Evolutionary conservation across 2,113 vertebrate genomes (phyloP), one percentile per base, ranked within the genome.

Genomic region (Equus przewalskii): DNA sequence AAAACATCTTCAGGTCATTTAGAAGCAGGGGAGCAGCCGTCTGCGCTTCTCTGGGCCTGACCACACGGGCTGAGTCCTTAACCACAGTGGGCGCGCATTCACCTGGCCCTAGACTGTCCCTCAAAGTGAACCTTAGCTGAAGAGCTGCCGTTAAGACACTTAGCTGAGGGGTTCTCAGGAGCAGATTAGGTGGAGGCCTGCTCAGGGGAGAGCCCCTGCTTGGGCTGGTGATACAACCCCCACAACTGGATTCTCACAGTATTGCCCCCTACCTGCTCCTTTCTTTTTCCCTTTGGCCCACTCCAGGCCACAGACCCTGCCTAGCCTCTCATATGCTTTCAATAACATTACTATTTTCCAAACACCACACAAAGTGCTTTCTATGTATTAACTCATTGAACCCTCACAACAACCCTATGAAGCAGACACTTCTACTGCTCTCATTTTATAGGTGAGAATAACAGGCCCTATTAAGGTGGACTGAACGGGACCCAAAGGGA

Each of bases 1-100:
- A 83, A 94, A 95, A 72, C 51, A 86, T 98, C 81, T 91, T 98
- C 58, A 86, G 81, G 72, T 70, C 11, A 91, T 85, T 60, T 96
- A 95, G 10, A 64, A 88, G 88, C 72, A 1, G 18, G 1, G 22
- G 51, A 85, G 78, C 62, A 96, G 94, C 85, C 0, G 0, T 10
- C 46, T 81, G 87, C 84, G 86, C 10, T 28, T 83, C 83, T 93
- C 95, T 22, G 64, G 73, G 81, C 7, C 54, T 76, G 83, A 30
- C 51, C 81, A 65, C 1, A 3, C 1, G 1, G 62, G 80, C 54
- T 11, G 44, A 75, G 22, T n/a, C 75, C 87, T 91, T 65, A 19
- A 46, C 21, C 75, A 60, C 49, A 18, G 64, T 4, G 18, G 56
- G 81, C 1, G 18, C 5, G 11, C 14, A 19, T 65, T 70, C 56